Conservation (phyloP, 2,797 vertebrate species). For the Macrochelys suwanniensis region DNA sequence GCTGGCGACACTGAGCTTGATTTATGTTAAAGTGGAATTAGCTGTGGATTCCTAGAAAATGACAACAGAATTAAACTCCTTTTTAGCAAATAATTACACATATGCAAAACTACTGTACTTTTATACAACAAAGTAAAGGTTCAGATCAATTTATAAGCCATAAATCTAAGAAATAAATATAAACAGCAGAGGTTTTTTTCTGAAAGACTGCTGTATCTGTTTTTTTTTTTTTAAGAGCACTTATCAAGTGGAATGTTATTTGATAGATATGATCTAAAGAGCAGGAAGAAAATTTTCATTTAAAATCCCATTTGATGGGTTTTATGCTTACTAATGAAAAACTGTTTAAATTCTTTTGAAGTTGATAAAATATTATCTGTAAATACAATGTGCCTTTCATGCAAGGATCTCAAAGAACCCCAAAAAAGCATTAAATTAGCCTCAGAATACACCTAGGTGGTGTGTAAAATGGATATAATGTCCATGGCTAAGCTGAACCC, state of each 20-base stretch:
- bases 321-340: background rate
- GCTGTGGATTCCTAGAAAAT: conserved; percentile 52
- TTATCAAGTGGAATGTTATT: background rate
- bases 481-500: background rate
- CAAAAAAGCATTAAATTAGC: background rate
- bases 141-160: background rate
- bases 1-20: background rate
- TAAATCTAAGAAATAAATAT: background rate
- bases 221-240: background rate
- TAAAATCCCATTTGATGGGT: conserved; percentile 7
- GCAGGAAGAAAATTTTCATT: background rate
- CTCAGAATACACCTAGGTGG: background rate
- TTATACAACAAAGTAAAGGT: background rate
- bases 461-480: background rate
- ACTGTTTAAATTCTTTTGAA: background rate
- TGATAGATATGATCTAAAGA: background rate
- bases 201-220: background rate
- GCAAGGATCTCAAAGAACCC: background rate
- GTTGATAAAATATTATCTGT: background rate
- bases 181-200: background rate
- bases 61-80: conserved; percentile 6
- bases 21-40: conserved; percentile 35
- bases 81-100: background rate
- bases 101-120: background rate
- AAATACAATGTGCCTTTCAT: background rate